Conservation (phyloP, 2,797 vertebrate genomes). For the Myotis vivesi region DNA sequence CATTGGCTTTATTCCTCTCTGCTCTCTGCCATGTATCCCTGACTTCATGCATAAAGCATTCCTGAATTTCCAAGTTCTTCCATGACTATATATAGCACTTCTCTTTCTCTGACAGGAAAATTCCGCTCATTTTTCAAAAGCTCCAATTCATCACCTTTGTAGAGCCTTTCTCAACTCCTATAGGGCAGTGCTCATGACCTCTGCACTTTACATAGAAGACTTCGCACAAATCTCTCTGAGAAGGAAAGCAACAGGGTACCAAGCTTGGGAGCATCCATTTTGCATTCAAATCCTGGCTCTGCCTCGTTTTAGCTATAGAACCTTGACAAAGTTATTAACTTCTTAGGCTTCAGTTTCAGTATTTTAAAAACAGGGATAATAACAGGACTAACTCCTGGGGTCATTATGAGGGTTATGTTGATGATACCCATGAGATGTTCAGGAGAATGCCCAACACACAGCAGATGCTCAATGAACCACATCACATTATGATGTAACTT, state of each 20-base stretch:
- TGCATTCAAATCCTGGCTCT: constrained; percentile 16
- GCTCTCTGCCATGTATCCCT: neutral
- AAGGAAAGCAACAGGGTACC: neutral
- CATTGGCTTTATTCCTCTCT: neutral
- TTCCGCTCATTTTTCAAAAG: constrained; percentile 46
- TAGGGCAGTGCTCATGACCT: neutral
- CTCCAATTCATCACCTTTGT: neutral
- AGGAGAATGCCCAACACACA: neutral
- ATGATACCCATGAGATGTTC: neutral
- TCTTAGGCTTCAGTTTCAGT: neutral
- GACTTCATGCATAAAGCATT: neutral
- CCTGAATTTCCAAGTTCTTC: neutral
- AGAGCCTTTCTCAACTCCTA: neutral
- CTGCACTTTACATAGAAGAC: neutral
- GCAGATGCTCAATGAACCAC: neutral
- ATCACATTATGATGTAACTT: neutral
- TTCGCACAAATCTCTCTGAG: neutral
- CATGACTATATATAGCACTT: neutral
- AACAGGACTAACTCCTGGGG: neutral
- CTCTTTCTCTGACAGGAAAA: neutral
- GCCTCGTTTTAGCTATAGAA: constrained; percentile 9
- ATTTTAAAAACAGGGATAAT: neutral
- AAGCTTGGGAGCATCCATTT: neutral
- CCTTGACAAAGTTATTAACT: constrained; percentile 28
- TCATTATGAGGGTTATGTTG: neutral